phyloP scores from a whole-genome alignment of 1,140 invertebrate genomes.

The Gonatopus flavifemur region DNA sequence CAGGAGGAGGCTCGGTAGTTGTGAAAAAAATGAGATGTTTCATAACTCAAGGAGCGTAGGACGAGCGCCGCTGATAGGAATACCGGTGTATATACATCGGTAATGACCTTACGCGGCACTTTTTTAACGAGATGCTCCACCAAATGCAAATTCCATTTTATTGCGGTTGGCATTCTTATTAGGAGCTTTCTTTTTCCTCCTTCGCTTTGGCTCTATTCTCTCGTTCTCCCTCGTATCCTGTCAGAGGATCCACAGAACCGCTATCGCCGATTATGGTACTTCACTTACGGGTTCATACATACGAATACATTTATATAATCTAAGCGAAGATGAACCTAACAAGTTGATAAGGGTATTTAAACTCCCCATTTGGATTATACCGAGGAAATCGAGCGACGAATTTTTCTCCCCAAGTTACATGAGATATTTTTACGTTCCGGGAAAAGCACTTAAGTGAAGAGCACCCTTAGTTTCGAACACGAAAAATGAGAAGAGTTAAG shows the following conservation, averaged over 20 bases:
- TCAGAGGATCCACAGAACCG: too few species aligned
- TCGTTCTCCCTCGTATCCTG: background rate
- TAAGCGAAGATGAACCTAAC: too few species aligned
- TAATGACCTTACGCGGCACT: slow-evolving; percentile 44
- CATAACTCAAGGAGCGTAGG: too few species aligned
- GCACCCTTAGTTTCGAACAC: too few species aligned
- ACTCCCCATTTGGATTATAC: slow-evolving; percentile 37
- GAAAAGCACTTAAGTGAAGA: slow-evolving; percentile 8
- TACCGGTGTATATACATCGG: slow-evolving; percentile 21
- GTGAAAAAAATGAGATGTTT: too few species aligned
- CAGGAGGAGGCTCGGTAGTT: too few species aligned
- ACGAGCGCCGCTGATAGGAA: too few species aligned
- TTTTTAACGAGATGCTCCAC: slow-evolving; percentile 50
- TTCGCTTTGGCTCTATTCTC: background rate
- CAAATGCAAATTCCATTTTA: slow-evolving; percentile 56
- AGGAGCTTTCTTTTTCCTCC: slow-evolving; percentile 18
- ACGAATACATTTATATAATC: too few species aligned
- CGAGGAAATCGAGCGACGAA: background rate
- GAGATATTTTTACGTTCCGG: slow-evolving; percentile 15
- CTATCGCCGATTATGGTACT: background rate
- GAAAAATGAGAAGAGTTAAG: too few species aligned
- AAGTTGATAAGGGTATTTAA: too few species aligned
- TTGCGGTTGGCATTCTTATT: slow-evolving; percentile 56
- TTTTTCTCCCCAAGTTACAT: slow-evolving; percentile 1
- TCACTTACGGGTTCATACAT: too few species aligned